These are phyloP conservation scores for Philaethria dido DNA, from an alignment of 2,888 invertebrate genomes.

Conservation along the genomic window DNA sequence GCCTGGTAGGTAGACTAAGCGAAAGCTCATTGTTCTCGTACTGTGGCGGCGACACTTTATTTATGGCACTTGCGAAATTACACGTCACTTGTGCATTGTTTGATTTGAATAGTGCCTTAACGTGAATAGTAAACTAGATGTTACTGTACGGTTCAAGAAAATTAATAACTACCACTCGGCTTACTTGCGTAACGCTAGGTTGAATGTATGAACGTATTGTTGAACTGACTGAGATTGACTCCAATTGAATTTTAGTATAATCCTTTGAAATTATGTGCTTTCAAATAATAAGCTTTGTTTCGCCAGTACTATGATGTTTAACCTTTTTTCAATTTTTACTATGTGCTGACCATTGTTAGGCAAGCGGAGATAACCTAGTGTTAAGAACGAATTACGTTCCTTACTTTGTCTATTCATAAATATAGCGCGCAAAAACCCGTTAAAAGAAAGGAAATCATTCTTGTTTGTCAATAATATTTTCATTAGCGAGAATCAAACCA, in stretches of 20 bases:
- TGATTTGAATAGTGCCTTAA: conserved; percentile 46
- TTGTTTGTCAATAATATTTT: too few species aligned
- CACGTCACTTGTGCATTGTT: conserved; percentile 48
- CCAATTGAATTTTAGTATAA: background rate
- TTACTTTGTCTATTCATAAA: too few species aligned
- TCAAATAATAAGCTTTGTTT: background rate
- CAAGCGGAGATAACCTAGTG: too few species aligned
- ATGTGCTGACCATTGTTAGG: too few species aligned
- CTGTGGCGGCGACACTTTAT: conserved; percentile 51
- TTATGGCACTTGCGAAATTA: conserved; percentile 50
- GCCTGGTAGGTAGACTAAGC: conserved; percentile 32
- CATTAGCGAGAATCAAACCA: too few species aligned
- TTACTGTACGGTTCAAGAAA: conserved; percentile 41
- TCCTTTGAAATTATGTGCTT: background rate
- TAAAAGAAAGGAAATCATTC: too few species aligned
- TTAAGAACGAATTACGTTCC: too few species aligned
- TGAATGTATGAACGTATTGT: conserved; percentile 29
- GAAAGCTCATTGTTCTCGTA: conserved; percentile 48
- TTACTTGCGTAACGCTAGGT: conserved; percentile 31
- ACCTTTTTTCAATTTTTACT: too few species aligned
- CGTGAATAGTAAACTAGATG: conserved; percentile 45
- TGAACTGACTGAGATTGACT: conserved; percentile 5
- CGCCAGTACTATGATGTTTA: too few species aligned
- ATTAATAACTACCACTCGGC: conserved; percentile 41
- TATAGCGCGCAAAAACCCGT: too few species aligned